Percentiles rank a stretch among this genome's conserved stretches.
Conservation (phyloP, 2,888 invertebrate species). For the Deilephila porcellus region DNA sequence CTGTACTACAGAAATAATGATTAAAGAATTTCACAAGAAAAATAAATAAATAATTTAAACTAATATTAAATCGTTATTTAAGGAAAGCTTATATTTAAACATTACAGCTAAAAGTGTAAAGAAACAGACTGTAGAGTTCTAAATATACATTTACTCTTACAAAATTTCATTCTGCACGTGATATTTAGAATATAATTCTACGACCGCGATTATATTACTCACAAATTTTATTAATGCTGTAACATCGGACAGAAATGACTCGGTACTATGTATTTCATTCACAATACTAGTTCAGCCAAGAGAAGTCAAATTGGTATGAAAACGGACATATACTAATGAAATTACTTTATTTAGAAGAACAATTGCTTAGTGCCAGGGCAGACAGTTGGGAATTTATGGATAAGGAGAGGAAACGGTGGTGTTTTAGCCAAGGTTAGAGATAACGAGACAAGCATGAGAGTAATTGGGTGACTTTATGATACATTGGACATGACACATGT, state of each 20-base stretch:
- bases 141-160: background rate
- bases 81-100: background rate
- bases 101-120: background rate
- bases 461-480: conserved; percentile 44
- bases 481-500: conserved; percentile 30
- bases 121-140: background rate
- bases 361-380: conserved; percentile 1
- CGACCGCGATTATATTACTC: background rate
- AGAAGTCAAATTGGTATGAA: background rate
- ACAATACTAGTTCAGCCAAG: background rate
- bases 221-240: conserved; percentile 23
- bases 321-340: background rate
- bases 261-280: conserved; percentile 17
- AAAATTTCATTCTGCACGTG: background rate
- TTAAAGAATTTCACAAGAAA: too few relatives aligned
- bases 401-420: background rate
- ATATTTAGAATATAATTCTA: conserved; percentile 2
- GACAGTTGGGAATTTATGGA: background rate
- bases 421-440: conserved; percentile 20
- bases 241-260: conserved; percentile 4
- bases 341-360: background rate
- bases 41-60: background rate
- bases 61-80: background rate
- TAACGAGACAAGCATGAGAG: conserved; percentile 44
- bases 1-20: too few relatives aligned